A percentile compares a stretch with the other conserved stretches of the same genome.
Conservation (phyloP, 1,140 invertebrate species). For the Schlechtendalia chinensis region DNA sequence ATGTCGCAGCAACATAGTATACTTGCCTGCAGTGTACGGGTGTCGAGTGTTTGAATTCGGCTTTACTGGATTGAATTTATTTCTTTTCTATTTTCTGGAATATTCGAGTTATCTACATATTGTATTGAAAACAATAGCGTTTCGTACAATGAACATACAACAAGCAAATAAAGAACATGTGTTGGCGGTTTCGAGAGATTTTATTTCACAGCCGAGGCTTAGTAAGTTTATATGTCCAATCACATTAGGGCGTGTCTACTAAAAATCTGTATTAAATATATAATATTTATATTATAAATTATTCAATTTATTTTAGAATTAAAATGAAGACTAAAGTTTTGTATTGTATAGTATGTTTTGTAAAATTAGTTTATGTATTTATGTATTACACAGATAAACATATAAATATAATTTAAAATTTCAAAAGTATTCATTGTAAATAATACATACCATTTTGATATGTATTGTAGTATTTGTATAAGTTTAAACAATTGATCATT, state of each 20-base stretch:
- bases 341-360: no score
- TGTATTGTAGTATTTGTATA: no score
- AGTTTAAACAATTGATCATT: no score
- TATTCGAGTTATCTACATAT: not conserved
- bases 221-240: slow-evolving; percentile 72
- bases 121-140: slow-evolving; percentile 55
- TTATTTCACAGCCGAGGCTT: slow-evolving; percentile 93
- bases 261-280: not conserved
- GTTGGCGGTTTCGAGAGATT: slow-evolving; percentile 91
- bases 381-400: not conserved
- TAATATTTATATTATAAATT: no score
- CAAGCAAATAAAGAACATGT: slow-evolving; percentile 76
- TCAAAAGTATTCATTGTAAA: not conserved
- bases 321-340: not conserved
- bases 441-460: not conserved
- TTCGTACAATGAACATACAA: slow-evolving; percentile 57
- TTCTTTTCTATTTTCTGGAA: not conserved
- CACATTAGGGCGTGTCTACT: slow-evolving; percentile 46
- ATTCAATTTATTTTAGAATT: not conserved
- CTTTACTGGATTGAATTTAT: not conserved
- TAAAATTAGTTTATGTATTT: not conserved
- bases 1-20: not conserved
- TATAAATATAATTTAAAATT: no score
- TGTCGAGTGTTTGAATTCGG: not conserved
- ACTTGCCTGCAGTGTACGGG: no score